These are phyloP conservation scores for Melinopterus prodromus DNA, from an alignment of 2,888 invertebrate genomes.

Conservation along the genomic window DNA sequence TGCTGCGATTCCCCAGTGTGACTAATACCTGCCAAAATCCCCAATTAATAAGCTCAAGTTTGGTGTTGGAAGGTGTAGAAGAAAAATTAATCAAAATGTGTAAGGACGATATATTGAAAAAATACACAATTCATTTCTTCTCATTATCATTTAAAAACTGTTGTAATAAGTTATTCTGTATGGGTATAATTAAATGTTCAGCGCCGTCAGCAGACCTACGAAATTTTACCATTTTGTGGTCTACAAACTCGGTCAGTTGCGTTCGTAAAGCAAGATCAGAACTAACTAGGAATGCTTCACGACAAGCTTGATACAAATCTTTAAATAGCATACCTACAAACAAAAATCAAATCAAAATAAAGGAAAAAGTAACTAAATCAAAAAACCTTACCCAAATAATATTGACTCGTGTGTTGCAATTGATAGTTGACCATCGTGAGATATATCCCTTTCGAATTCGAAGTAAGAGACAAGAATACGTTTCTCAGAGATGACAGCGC, in stretches of 20 bases:
- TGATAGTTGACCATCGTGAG: slow-evolving; percentile 84
- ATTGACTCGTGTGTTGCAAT: slow-evolving; percentile 74
- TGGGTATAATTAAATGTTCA: slow-evolving; percentile 83
- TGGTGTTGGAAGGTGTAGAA: background rate
- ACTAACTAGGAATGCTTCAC: slow-evolving; percentile 91
- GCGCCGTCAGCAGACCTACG: slow-evolving; percentile 83
- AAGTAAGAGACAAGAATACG: slow-evolving; percentile 89
- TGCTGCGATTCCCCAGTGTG: too few relatives aligned
- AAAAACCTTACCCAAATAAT: slow-evolving; percentile 73
- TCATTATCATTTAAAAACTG: slow-evolving; percentile 70
- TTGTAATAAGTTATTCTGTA: slow-evolving; percentile 75
- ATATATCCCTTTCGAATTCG: slow-evolving; percentile 88
- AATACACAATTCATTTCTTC: background rate
- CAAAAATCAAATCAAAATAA: slow-evolving; percentile 9
- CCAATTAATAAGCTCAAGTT: too few relatives aligned
- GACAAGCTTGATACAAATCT: slow-evolving; percentile 83
- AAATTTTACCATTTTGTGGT: slow-evolving; percentile 89
- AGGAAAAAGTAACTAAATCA: slow-evolving; percentile 5
- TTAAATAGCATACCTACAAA: slow-evolving; percentile 84
- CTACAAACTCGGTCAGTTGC: slow-evolving; percentile 93
- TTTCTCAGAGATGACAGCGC: slow-evolving; percentile 87
- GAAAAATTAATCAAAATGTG: slow-evolving; percentile 22
- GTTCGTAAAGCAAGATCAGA: slow-evolving; percentile 90
- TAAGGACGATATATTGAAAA: slow-evolving; percentile 26
- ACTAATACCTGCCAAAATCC: too few relatives aligned